These are phyloP conservation scores for Origma solitaria DNA, from an alignment of 2,113 vertebrate species.

Conservation along the genomic window DNA sequence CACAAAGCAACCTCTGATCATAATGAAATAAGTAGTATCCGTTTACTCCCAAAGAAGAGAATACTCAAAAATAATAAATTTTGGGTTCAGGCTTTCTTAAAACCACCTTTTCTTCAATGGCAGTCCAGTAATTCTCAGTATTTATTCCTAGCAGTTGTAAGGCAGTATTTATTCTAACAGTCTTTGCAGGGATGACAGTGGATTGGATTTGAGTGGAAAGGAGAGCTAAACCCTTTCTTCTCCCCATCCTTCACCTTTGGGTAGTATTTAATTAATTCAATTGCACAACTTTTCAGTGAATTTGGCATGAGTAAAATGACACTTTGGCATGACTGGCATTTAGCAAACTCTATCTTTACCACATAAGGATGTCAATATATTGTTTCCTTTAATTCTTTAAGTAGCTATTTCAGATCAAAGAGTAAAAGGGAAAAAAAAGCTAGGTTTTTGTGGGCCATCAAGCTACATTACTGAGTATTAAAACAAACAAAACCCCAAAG, in stretches of 20 bases:
- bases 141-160: background rate
- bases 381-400: background rate
- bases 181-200: background rate
- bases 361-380: background rate
- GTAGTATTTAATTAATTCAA: background rate
- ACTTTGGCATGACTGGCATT: background rate
- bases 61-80: background rate
- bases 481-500: background rate
- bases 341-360: background rate
- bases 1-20: background rate
- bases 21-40: background rate
- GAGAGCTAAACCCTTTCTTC: background rate
- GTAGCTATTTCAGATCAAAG: background rate
- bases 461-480: background rate
- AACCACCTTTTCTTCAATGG: background rate
- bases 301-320: background rate
- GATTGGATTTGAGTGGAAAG: background rate
- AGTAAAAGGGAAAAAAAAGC: background rate
- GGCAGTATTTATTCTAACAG: background rate
- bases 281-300: background rate
- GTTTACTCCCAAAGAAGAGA: background rate
- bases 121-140: background rate
- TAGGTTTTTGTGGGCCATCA: background rate
- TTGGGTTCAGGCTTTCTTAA: background rate
- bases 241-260: background rate